Evolutionary conservation across 2,888 invertebrate genomes (phyloP).

Genomic region (Xestobium rufovillosum): DNA sequence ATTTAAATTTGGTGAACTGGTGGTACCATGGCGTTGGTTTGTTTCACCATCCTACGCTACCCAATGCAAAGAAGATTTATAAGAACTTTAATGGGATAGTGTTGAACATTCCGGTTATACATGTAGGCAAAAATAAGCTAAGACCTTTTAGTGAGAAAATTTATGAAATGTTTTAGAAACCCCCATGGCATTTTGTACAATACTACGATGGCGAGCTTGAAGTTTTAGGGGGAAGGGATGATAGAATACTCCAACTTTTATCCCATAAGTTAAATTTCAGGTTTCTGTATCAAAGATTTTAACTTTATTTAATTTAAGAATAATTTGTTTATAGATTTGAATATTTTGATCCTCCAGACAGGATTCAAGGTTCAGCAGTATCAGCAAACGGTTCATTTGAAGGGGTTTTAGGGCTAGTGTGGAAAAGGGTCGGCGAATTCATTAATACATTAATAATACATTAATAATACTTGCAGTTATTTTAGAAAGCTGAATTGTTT

Average conservation of each 20-base stretch:
- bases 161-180: slow-evolving; percentile 42
- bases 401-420: slow-evolving; percentile 64
- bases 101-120: slow-evolving; percentile 63
- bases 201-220: slow-evolving; percentile 47
- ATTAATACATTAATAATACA: background rate
- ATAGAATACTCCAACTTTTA: slow-evolving; percentile 57
- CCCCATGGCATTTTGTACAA: slow-evolving; percentile 70
- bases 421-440: slow-evolving; percentile 50
- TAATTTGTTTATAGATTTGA: slow-evolving; percentile 45
- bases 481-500: slow-evolving; percentile 62
- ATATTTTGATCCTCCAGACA: slow-evolving; percentile 67
- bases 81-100: slow-evolving; percentile 56
- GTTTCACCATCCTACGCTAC: slow-evolving; percentile 60
- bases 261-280: slow-evolving; percentile 63
- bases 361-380: slow-evolving; percentile 60
- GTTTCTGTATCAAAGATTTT: slow-evolving; percentile 33
- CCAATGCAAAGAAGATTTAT: slow-evolving; percentile 53
- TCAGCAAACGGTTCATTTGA: slow-evolving; percentile 60
- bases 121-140: too few relatives aligned
- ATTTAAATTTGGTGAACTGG: slow-evolving; percentile 63
- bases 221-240: slow-evolving; percentile 65
- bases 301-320: background rate
- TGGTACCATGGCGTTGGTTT: slow-evolving; percentile 56
- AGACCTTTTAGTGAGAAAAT: too few relatives aligned
- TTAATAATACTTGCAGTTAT: slow-evolving; percentile 8